These are phyloP conservation scores for Whitmania pigra DNA, from an alignment of 1,140 invertebrate genomes.

Conservation along the genomic window DNA sequence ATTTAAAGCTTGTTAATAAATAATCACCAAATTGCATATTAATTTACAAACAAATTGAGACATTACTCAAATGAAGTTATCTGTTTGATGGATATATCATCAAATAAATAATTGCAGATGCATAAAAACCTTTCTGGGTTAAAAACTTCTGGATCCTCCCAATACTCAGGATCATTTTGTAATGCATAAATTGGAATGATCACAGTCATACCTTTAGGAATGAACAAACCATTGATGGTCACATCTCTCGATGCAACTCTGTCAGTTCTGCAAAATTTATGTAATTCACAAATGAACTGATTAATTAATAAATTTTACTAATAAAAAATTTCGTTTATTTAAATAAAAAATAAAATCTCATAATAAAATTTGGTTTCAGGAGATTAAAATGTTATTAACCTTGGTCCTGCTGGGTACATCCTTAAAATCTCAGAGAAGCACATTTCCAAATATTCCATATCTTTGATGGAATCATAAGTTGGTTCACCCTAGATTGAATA, in stretches of 20 bases:
- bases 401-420: conserved; percentile 34
- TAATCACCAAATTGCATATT: too few relatives aligned
- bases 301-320: background rate
- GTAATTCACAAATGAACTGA: conserved; percentile 30
- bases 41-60: too few relatives aligned
- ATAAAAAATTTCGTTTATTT: too few relatives aligned
- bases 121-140: conserved; percentile 36
- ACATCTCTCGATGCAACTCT: conserved; percentile 13
- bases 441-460: conserved; percentile 37
- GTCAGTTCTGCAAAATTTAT: background rate
- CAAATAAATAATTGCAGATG: too few relatives aligned
- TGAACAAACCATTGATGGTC: conserved; percentile 27
- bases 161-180: conserved; percentile 43
- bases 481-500: conserved; percentile 22
- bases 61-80: too few relatives aligned
- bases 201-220: conserved; percentile 34
- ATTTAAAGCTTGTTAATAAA: background rate
- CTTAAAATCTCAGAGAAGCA: conserved; percentile 38
- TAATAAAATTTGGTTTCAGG: too few relatives aligned
- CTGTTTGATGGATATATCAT: too few relatives aligned
- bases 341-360: too few relatives aligned
- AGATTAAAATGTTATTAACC: conserved; percentile 19
- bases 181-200: conserved; percentile 46
- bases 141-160: conserved; percentile 42
- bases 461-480: conserved; percentile 32